Percentiles rank a stretch among this genome's conserved stretches.
Evolutionary conservation across 2,113 vertebrate genomes (phyloP).

Genomic region (Meles meles): DNA sequence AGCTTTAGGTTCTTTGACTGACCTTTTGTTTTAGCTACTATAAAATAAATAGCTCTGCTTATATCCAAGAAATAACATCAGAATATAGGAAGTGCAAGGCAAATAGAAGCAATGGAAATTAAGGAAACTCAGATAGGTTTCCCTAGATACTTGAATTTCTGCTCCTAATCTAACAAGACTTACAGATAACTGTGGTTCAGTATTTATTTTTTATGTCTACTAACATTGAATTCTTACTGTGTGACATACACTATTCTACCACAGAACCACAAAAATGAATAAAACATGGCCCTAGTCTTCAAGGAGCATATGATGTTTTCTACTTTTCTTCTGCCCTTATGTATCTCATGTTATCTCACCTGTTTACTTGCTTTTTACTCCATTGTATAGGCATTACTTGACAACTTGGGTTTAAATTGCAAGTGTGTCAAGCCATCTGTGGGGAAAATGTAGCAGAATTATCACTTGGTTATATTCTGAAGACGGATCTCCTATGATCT

Average conservation of each 20-base stretch:
- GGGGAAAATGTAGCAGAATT: neutral
- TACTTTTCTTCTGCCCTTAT: neutral
- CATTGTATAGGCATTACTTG: neutral
- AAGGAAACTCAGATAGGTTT: neutral
- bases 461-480: neutral
- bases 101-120: neutral
- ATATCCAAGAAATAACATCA: neutral
- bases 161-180: neutral
- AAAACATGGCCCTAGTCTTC: neutral
- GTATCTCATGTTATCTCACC: neutral
- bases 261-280: neutral
- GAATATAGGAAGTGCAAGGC: neutral
- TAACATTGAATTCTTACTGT: neutral
- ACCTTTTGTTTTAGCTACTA: neutral
- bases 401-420: neutral
- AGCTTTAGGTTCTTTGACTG: neutral
- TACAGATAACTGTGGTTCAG: neutral
- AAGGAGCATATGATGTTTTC: neutral
- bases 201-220: neutral
- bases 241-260: neutral
- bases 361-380: neutral
- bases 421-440: neutral
- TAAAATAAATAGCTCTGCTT: neutral
- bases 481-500: neutral
- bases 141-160: neutral